Percentiles rank a stretch among this genome's conserved stretches.
phyloP scores from a whole-genome alignment of 1,140 invertebrate species.

The Pseudobourletiella spinata region DNA sequence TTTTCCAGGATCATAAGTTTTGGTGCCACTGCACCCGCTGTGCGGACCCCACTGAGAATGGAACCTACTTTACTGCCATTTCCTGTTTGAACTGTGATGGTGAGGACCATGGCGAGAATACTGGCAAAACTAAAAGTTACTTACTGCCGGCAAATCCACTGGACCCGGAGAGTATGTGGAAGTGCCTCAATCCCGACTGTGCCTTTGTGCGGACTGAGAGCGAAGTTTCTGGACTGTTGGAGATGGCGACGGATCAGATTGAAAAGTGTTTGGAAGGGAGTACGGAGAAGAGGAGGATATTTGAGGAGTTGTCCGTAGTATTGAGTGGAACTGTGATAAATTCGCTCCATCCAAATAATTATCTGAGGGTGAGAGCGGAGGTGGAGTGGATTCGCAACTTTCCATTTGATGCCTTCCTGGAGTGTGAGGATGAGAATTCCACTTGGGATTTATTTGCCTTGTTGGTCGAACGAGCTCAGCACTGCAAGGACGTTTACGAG shows the following conservation, averaged over 20 bases:
- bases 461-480: background rate
- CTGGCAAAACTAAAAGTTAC: background rate
- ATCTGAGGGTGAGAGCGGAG: background rate
- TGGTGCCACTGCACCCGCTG: conserved; percentile 62
- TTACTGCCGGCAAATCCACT: background rate
- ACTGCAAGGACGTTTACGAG: background rate
- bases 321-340: background rate
- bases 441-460: background rate
- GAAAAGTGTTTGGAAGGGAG: background rate
- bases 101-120: background rate
- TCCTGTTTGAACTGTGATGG: conserved; percentile 47
- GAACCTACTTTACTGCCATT: conserved; percentile 60
- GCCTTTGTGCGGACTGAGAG: background rate
- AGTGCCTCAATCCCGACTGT: background rate
- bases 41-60: conserved; percentile 60
- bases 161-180: background rate
- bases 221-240: background rate
- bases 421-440: background rate
- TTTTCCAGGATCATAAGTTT: conserved; percentile 65
- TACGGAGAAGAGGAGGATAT: background rate
- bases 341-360: background rate
- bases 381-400: background rate
- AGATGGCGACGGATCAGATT: background rate
- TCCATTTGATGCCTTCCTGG: background rate
- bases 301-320: background rate